phyloP scores from a whole-genome alignment of 2,888 invertebrate species.

The Drosophila lacicola region DNA sequence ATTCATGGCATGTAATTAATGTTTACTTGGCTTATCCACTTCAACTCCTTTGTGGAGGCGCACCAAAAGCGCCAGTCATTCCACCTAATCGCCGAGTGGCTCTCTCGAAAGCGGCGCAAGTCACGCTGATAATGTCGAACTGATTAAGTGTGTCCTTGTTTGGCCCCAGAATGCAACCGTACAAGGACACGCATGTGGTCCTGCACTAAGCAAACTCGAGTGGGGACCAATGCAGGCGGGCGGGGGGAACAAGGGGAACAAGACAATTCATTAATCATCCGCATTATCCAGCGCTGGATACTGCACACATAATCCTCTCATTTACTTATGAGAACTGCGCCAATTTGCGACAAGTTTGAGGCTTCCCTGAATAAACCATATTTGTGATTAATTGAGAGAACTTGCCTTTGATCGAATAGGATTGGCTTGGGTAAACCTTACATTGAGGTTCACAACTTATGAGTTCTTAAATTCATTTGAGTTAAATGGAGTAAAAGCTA shows the following conservation, averaged over 20 bases:
- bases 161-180: constrained; percentile 28
- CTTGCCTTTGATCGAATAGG: too few relatives aligned
- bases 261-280: constrained; percentile 61
- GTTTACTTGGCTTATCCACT: constrained; percentile 42
- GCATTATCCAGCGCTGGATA: constrained; percentile 9
- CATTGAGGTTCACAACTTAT: too few relatives aligned
- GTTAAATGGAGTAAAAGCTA: too few relatives aligned
- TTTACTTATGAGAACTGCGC: constrained; percentile 10
- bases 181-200: constrained; percentile 14
- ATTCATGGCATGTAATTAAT: constrained; percentile 51
- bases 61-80: constrained; percentile 45
- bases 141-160: constrained; percentile 76
- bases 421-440: too few relatives aligned
- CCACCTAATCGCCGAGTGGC: constrained; percentile 57
- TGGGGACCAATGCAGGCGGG: background rate
- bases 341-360: constrained; percentile 16
- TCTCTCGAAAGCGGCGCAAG: constrained; percentile 57
- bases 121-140: constrained; percentile 77
- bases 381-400: constrained; percentile 6
- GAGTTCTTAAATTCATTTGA: too few relatives aligned
- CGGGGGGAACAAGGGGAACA: background rate
- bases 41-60: constrained; percentile 10
- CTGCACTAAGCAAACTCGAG: constrained; percentile 32
- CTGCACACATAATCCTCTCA: constrained; percentile 5
- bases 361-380: background rate